Evolutionary conservation across 2,888 invertebrate species (phyloP).

Genomic region (Portevinia maculata): DNA sequence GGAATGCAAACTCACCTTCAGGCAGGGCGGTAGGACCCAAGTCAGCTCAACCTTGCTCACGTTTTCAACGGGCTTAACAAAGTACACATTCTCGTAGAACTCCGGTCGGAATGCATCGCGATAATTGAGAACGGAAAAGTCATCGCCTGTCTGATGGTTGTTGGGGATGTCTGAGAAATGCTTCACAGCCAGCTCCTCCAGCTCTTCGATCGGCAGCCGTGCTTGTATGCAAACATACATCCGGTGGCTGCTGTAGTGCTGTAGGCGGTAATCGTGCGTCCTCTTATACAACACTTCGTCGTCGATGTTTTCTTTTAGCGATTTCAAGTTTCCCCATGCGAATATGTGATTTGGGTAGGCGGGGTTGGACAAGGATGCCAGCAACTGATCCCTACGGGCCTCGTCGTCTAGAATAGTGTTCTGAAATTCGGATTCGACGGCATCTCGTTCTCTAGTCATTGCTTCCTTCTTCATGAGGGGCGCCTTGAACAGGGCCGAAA

Average conservation of each 20-base stretch:
- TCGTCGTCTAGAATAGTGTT: slow-evolving; percentile 90
- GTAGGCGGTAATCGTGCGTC: slow-evolving; percentile 89
- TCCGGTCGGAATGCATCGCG: slow-evolving; percentile 79
- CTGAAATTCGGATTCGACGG: slow-evolving; percentile 95
- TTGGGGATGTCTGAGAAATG: slow-evolving; percentile 88
- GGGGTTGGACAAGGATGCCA: slow-evolving; percentile 87
- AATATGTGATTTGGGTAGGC: slow-evolving; percentile 90
- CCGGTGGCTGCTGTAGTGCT: slow-evolving; percentile 93
- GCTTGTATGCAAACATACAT: slow-evolving; percentile 95
- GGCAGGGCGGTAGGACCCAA: slow-evolving; percentile 80
- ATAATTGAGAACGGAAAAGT: slow-evolving; percentile 84
- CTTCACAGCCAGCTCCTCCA: slow-evolving; percentile 81
- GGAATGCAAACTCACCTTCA: slow-evolving; percentile 72
- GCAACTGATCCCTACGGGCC: slow-evolving; percentile 89
- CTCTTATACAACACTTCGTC: slow-evolving; percentile 88
- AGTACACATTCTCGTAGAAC: slow-evolving; percentile 84
- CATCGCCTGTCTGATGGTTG: slow-evolving; percentile 86
- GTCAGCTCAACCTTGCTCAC: slow-evolving; percentile 85
- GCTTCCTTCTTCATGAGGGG: slow-evolving; percentile 93
- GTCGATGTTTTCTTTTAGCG: slow-evolving; percentile 87
- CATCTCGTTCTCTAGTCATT: slow-evolving; percentile 93
- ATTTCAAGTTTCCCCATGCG: slow-evolving; percentile 92
- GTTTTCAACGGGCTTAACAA: slow-evolving; percentile 90
- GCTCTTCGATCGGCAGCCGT: slow-evolving; percentile 80
- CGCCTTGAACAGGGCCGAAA: slow-evolving; percentile 93